A percentile compares a stretch with the other conserved stretches of the same genome.
Evolutionary conservation across 1,140 invertebrate genomes (phyloP).

Genomic region (Drosophila sp.): DNA sequence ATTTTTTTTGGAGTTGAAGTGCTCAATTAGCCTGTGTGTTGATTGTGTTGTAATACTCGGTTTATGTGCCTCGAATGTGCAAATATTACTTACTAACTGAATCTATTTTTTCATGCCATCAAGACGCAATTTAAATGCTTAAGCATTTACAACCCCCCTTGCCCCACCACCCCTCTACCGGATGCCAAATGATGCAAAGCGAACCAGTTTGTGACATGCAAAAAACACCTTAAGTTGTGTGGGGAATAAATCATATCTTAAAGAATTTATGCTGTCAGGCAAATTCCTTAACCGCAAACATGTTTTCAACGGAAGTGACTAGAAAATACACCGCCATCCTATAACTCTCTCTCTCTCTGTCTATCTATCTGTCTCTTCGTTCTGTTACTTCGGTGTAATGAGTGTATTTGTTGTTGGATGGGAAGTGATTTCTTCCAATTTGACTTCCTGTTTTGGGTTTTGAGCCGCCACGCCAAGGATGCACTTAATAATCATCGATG

Average conservation of each 20-base stretch:
- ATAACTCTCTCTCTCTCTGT: neutral
- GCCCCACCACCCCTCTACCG: neutral
- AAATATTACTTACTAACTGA: neutral
- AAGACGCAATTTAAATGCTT: constrained; percentile 16
- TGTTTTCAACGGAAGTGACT: constrained; percentile 22
- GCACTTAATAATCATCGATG: constrained; percentile 20
- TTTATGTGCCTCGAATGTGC: neutral
- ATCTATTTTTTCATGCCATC: constrained; percentile 1
- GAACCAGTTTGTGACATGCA: constrained; percentile 23
- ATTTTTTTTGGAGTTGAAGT: constrained; percentile 3
- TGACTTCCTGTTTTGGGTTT: constrained; percentile 16
- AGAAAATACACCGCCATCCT: constrained; percentile 7
- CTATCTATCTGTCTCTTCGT: neutral
- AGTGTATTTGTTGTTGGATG: neutral
- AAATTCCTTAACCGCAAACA: constrained; percentile 23
- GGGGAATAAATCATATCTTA: constrained; percentile 19
- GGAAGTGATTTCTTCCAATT: constrained; percentile 23
- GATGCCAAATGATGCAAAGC: constrained; percentile 16
- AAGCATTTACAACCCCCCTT: constrained; percentile 11
- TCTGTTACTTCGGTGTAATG: neutral
- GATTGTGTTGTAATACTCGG: constrained; percentile 9
- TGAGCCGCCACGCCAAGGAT: constrained; percentile 13
- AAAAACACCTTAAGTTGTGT: constrained; percentile 7
- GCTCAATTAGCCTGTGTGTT: constrained; percentile 11
- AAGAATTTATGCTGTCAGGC: constrained; percentile 23